Base-by-base conservation (phyloP, 2,888 invertebrate species). In the Crossocerus cetratus region DNA sequence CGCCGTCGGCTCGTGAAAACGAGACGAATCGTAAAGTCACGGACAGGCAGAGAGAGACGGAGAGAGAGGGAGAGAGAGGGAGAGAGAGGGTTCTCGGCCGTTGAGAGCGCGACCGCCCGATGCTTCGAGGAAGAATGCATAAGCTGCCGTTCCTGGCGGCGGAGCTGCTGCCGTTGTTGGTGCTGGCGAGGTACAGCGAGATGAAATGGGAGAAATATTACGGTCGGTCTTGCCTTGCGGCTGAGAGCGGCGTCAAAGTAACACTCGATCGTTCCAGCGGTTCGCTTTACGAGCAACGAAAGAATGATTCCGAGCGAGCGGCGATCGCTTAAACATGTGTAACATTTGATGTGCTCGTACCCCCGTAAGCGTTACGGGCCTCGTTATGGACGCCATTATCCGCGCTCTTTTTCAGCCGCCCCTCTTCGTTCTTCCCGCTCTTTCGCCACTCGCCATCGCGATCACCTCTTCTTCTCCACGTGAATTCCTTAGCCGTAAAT, bases 1-100 rank as follows among this genome's bases (percentile, higher is more conserved):
- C 70, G 74, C 78, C 79, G 76, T 66, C 69, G 76, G 65, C 69
- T 80, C 80, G 60, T 81, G 79, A 84, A 84, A 75, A 77, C 71
- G 78, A 70, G 72, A 54, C 49, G 65, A 72, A 74, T 84, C 82
- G 80, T 83, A 82, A 82, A 84, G 67, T 43, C 23, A 16, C 49
- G 54, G 16, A 55, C 54, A 16, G 16, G 43, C 43, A 23, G 22
- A 53, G 18, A 11, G 54, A 59, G 65, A 63, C 14, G 44, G 59
- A 55, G 57, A 45, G 42, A 57, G 32, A 67, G 54, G 61, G 57
- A 58, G n/a, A n/a, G n/a, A n/a, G n/a, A n/a, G n/a, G n/a, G n/a
- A n/a, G n/a, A 32, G 32, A 32, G 11, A 32, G 32, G 8, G 5
- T 32, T 32, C 32, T 32, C 32, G 32, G 8, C 32, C 8, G 32